Conservation (phyloP, 1,140 invertebrate species). For the Tyrophagus putrescentiae region DNA sequence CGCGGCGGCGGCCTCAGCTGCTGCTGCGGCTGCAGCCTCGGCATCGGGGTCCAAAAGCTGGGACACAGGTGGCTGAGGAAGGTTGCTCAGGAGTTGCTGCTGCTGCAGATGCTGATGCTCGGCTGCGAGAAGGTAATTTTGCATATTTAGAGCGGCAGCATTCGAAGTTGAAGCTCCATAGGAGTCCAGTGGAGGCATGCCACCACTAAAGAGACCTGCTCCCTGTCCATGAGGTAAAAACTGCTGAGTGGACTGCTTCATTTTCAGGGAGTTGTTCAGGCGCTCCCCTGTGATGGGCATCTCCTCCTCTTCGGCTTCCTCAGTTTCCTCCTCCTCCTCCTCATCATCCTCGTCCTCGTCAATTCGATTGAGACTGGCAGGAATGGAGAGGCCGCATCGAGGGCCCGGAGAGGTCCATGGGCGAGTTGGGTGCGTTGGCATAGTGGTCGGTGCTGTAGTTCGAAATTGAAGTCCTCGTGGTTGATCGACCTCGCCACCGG, state of each 20-base stretch:
- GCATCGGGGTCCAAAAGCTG: no score
- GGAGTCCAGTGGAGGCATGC: no score
- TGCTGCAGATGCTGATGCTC: no score
- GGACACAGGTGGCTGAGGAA: no score
- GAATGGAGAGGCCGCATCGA: neutral
- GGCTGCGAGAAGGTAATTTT: no score
- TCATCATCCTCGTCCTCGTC: conserved; percentile 2
- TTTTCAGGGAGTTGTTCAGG: no score
- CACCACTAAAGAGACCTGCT: no score
- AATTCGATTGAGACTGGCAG: neutral
- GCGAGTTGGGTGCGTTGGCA: neutral
- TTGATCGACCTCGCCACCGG: neutral
- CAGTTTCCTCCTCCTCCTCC: neutral
- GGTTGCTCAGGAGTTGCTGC: neutral
- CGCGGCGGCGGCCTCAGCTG: neutral
- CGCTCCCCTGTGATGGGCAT: no score
- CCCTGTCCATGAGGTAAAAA: no score
- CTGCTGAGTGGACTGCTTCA: no score
- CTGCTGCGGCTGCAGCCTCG: neutral
- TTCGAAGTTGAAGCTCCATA: no score
- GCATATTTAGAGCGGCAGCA: no score
- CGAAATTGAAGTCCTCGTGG: neutral
- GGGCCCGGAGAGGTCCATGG: neutral
- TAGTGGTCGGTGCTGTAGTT: neutral
- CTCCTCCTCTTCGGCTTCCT: neutral